Conservation (phyloP, 1,140 invertebrate genomes). For the Batillaria attramentaria region DNA sequence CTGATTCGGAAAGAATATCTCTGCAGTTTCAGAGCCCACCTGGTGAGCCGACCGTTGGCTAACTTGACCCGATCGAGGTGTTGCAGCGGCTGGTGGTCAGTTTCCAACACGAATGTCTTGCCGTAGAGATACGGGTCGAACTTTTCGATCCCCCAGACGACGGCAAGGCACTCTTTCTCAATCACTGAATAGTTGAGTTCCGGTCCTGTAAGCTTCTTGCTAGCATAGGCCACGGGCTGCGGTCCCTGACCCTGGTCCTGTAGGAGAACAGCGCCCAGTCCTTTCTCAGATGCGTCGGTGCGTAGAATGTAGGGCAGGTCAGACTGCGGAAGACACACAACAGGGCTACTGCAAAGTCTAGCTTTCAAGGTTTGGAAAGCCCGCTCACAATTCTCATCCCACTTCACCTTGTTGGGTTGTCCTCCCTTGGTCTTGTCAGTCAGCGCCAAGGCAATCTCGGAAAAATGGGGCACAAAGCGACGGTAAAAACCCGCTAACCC, state of each 20-base stretch:
- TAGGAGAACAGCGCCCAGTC: constrained; percentile 47
- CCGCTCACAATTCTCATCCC: not conserved
- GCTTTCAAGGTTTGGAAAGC: constrained; percentile 28
- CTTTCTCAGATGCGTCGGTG: constrained; percentile 54
- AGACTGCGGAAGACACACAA: constrained; percentile 55
- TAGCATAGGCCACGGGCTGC: constrained; percentile 49
- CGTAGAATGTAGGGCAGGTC: constrained; percentile 61
- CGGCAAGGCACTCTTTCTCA: constrained; percentile 70
- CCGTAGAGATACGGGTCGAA: constrained; percentile 66
- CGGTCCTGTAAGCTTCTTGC: constrained; percentile 34
- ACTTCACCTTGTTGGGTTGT: constrained; percentile 7
- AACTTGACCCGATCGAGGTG: constrained; percentile 28
- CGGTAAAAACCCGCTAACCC: constrained; percentile 43
- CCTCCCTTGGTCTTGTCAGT: constrained; percentile 22
- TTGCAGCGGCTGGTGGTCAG: constrained; percentile 35
- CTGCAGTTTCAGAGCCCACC: constrained; percentile 33
- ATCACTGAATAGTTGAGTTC: constrained; percentile 64
- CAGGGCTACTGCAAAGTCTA: constrained; percentile 25
- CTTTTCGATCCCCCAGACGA: constrained; percentile 68
- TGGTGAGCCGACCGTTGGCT: constrained; percentile 15
- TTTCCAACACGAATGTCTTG: constrained; percentile 35
- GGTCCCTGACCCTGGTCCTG: constrained; percentile 41
- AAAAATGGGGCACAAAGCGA: constrained; percentile 51
- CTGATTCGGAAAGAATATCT: constrained; percentile 12
- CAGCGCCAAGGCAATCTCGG: constrained; percentile 49